Evolutionary conservation across 2,113 vertebrate genomes (phyloP), one percentile per base, ranked within the genome.

Genomic region (Petromus typicus): DNA sequence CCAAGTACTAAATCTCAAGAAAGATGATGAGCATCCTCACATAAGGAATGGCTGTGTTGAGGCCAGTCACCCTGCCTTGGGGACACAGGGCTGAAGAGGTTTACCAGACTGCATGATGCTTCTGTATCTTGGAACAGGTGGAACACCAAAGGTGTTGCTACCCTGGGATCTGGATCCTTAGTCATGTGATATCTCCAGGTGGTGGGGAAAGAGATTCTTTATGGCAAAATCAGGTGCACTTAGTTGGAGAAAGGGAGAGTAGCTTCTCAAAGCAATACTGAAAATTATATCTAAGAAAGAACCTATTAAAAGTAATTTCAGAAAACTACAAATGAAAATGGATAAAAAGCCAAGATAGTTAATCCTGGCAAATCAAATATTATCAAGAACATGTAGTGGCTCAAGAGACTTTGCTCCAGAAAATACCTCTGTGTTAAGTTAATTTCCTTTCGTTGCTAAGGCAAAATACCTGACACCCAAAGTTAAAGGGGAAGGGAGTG

Each of bases 401-500:
- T 76, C 80, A 37, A 63, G 79, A 78, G 27, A 20, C 4, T 75
- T 82, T 93, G 40, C 63, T 92, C 80, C 80, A 80, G 59, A 95
- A 96, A 94, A 87, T 87, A 87, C 86, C 75, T 51, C 48, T 51
- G 48, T 10, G 10, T 51, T 51, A 51, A n/a, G 48, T 51, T 51
- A 51, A 5, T 51, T 51, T 51, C 48, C 48, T 51, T 51, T 51
- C 48, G 10, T 51, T 51, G 48, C 48, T 51, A 10, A 51, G 48
- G 48, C 10, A 51, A 51, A 51, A 51, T 51, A 51, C 48, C 48
- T 5, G 48, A 51, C 48, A 51, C 5, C 48, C 48, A 51, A 51
- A 51, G 48, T 51, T 51, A 51, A 51, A 51, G 6, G 48, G 48
- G 48, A 51, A 51, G 10, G 48, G 48, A 10, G 5, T 51, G 48